Percentiles rank a stretch among this genome's conserved stretches.
Evolutionary conservation across 2,888 invertebrate species (phyloP).

Genomic region (Erebia epiphron): DNA sequence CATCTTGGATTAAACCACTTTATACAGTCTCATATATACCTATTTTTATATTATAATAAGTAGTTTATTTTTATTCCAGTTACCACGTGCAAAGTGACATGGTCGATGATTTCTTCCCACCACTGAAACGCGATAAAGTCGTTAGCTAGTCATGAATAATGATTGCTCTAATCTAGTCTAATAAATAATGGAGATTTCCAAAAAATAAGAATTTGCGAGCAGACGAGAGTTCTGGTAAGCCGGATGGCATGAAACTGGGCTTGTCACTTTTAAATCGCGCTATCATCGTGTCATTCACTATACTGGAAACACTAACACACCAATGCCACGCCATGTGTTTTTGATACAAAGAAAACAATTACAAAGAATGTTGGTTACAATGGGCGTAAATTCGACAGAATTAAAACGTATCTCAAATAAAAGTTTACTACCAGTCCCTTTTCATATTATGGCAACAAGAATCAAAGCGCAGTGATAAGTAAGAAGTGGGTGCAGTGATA

Average conservation of each 20-base stretch:
- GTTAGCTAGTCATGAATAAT: slow-evolving; percentile 62
- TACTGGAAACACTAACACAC: background rate
- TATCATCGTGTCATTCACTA: slow-evolving; percentile 48
- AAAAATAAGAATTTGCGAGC: slow-evolving; percentile 52
- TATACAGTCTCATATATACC: no score
- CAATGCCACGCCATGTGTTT: background rate
- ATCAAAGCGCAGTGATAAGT: no score
- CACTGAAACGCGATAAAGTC: slow-evolving; percentile 77
- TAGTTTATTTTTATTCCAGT: slow-evolving; percentile 88
- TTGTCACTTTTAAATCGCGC: slow-evolving; percentile 55
- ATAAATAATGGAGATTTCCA: slow-evolving; percentile 28
- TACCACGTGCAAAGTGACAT: slow-evolving; percentile 96
- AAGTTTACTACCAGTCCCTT: no score
- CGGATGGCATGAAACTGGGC: slow-evolving; percentile 71
- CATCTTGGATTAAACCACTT: no score
- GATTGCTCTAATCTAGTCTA: slow-evolving; percentile 43
- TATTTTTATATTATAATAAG: slow-evolving; percentile 25
- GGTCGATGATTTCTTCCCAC: slow-evolving; percentile 95
- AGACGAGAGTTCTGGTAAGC: slow-evolving; percentile 70
- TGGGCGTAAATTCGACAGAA: no score
- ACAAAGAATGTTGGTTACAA: no score
- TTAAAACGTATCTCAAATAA: no score
- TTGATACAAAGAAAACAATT: no score
- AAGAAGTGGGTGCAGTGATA: no score
- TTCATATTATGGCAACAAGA: no score